These are phyloP conservation scores for Melanerpes formicivorus DNA, from an alignment of 2,113 vertebrate genomes.

Conservation along the genomic window DNA sequence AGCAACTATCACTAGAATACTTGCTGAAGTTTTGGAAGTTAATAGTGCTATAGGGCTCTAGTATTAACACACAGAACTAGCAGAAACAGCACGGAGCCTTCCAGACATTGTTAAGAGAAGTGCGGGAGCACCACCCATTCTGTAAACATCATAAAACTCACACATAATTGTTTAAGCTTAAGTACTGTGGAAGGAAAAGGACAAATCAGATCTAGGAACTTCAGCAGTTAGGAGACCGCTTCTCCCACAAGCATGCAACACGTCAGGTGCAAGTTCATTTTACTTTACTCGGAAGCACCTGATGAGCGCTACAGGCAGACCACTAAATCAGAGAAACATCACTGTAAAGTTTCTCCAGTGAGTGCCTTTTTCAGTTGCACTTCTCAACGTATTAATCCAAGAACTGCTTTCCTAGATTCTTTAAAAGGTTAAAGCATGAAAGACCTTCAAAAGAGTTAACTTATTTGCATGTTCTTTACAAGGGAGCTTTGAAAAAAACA, in stretches of 20 bases:
- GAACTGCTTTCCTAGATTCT: accelerated
- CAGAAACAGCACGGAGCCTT: not conserved
- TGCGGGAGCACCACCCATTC: slow-evolving; percentile 6
- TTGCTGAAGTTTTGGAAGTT: not conserved
- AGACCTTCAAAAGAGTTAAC: accelerated
- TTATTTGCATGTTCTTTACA: not conserved
- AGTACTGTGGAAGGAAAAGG: not conserved
- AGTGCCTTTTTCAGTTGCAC: not conserved
- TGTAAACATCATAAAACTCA: slow-evolving; percentile 11
- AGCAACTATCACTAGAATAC: not conserved
- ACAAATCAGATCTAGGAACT: not conserved
- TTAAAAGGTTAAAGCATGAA: not conserved
- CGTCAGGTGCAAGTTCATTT: not conserved
- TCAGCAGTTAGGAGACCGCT: not conserved
- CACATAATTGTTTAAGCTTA: not conserved
- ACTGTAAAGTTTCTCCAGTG: not conserved
- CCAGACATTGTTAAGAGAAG: not conserved
- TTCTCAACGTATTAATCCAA: not conserved
- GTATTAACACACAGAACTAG: not conserved
- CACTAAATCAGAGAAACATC: not conserved
- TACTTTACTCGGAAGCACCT: not conserved
- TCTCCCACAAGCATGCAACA: not conserved
- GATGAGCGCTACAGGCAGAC: not conserved
- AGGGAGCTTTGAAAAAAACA: not conserved
- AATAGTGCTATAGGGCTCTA: not conserved